Evolutionary conservation across 2,888 invertebrate genomes (phyloP).

Genomic region (Tanypteryx hageni): DNA sequence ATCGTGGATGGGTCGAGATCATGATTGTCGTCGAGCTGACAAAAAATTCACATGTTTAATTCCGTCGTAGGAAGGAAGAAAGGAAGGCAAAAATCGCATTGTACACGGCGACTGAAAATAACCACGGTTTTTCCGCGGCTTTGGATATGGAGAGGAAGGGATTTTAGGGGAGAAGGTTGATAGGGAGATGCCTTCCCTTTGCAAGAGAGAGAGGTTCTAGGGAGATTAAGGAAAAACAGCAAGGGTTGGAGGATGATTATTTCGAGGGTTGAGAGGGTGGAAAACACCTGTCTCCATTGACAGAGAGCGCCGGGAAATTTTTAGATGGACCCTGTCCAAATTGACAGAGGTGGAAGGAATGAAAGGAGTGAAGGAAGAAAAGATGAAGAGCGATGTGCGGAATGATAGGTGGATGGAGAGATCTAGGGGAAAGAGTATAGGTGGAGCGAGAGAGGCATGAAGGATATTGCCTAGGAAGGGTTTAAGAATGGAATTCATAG

Average conservation of each 20-base stretch:
- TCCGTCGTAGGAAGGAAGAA: neutral
- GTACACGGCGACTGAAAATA: neutral
- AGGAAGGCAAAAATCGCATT: conserved; percentile 7
- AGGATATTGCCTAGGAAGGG: too few relatives aligned
- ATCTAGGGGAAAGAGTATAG: too few relatives aligned
- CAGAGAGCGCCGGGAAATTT: neutral
- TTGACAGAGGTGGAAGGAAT: neutral
- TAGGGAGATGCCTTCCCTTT: neutral
- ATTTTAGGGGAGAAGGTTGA: neutral
- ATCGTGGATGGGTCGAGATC: conserved; percentile 1
- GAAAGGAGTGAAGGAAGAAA: neutral
- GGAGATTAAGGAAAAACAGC: neutral
- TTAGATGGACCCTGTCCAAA: neutral
- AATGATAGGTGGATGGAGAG: too few relatives aligned
- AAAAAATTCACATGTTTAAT: neutral
- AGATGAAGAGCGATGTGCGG: too few relatives aligned
- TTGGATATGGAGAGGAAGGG: neutral
- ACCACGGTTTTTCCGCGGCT: conserved; percentile 5
- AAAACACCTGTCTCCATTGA: conserved; percentile 27
- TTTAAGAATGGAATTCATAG: too few relatives aligned
- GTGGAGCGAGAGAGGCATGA: too few relatives aligned
- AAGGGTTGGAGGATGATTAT: neutral
- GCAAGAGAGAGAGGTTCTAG: neutral
- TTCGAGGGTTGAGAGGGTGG: neutral
- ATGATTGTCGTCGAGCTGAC: neutral